Percentiles rank a stretch among this genome's conserved stretches.
Evolutionary conservation across 2,113 vertebrate genomes (phyloP).

Genomic region (Notothenia coriiceps): DNA sequence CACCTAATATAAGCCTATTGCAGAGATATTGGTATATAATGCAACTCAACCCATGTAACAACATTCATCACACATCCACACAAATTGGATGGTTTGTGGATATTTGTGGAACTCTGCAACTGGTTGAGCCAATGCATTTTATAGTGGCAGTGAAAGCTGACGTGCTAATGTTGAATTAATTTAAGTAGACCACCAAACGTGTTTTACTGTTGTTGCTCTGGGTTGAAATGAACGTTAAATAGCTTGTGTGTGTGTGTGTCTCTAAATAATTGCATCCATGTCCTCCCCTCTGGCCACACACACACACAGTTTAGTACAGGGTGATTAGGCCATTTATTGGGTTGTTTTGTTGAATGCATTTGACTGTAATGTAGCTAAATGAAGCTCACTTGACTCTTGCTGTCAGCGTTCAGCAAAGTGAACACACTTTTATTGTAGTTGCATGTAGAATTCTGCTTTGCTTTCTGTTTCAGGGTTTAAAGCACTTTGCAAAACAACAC

Average conservation of each 20-base stretch:
- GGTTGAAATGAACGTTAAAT: slow-evolving; percentile 3
- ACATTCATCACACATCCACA: not conserved
- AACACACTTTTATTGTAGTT: not conserved
- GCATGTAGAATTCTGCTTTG: not conserved
- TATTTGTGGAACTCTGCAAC: too few species aligned
- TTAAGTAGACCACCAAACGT: not conserved
- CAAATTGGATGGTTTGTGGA: too few species aligned
- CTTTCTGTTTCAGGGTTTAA: not conserved
- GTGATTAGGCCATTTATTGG: slow-evolving; percentile 1
- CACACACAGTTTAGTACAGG: not conserved
- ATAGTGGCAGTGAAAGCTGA: slow-evolving; percentile 2
- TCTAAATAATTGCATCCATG: not conserved
- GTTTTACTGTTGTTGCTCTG: slow-evolving; percentile 10
- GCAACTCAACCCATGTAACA: not conserved
- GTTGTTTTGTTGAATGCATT: slow-evolving; percentile 1
- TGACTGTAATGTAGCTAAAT: slow-evolving; percentile 11
- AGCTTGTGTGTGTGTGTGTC: not conserved
- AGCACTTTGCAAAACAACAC: not conserved
- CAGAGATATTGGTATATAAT: too few species aligned
- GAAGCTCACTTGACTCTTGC: not conserved
- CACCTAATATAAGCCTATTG: too few species aligned
- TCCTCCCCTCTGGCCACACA: not conserved
- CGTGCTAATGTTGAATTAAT: slow-evolving; percentile 9
- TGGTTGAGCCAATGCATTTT: slow-evolving; percentile 6
- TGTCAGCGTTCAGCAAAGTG: not conserved